Evolutionary conservation across 2,113 vertebrate genomes (phyloP), one percentile per base, ranked within the genome.

Genomic region (Ctenomys sociabilis): DNA sequence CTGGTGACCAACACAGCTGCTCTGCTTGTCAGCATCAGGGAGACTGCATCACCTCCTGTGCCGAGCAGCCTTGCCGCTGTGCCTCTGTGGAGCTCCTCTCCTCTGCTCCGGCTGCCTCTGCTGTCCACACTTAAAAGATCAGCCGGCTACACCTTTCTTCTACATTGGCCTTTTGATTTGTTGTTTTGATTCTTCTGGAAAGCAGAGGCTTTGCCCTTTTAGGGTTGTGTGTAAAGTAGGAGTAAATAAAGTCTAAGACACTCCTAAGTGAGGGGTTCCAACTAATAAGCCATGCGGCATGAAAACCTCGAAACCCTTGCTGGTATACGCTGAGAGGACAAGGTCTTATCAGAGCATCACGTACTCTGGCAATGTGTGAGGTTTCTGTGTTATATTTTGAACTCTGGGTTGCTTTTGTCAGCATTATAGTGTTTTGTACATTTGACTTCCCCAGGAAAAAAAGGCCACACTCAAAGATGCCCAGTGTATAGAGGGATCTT

Each of bases 351-450:
- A 54, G 17, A 54, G 22, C 54, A 54, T 11, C 30, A 35, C 35
- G 11, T 22, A 10, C 45, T 61, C 82, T 32, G 35, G 28, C 52
- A 85, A 68, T 13, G 13, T 57, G 24, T 68, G 73, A 54, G 43
- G 63, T 75, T 91, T 80, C 85, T 95, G 68, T 26, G 43, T 40
- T 57, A 45, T 8, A 49, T 64, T 91, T 83, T 95, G 57, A 87
- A 54, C 21, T 88, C 43, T 37, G 10, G 70, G 52, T 54, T 86
- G 78, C 49, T 81, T 61, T 73, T 43, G 30, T 54, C 63, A 83
- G 3, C 35, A 19, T 57, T 37, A 37, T 49, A 26, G 84, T 61
- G 43, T 43, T 81, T 43, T 26, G 11, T 54, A 57, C 12, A 32
- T 64, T 24, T 82, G 84, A 73, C 35, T 89, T 83, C 16, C 26